Evolutionary conservation across 1,140 invertebrate genomes (phyloP).

Genomic region (Pomacea maculata): DNA sequence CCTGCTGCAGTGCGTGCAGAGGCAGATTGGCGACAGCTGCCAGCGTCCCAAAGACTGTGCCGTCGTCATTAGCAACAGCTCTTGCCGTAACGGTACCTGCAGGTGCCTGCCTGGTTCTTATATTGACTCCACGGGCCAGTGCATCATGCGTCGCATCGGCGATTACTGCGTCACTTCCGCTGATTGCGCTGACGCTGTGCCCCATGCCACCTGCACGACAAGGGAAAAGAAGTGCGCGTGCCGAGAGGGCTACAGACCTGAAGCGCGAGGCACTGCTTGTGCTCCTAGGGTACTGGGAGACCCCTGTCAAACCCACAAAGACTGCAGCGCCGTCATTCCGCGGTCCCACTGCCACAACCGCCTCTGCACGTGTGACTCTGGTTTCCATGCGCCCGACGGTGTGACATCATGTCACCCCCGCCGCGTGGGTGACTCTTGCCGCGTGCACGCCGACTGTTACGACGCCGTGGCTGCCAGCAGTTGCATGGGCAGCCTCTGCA

Average conservation of each 20-base stretch:
- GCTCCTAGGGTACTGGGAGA: conserved; percentile 2
- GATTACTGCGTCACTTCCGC: conserved; percentile 22
- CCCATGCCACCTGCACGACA: conserved; percentile 25
- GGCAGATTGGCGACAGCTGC: conserved; percentile 20
- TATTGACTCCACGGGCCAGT: background rate
- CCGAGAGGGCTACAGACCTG: conserved; percentile 16
- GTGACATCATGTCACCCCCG: background rate
- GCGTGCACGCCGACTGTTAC: conserved; percentile 1
- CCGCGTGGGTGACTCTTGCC: conserved; percentile 22
- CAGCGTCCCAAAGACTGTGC: conserved; percentile 31
- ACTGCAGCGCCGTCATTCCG: conserved; percentile 27
- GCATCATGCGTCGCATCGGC: conserved; percentile 15
- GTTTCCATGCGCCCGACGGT: background rate
- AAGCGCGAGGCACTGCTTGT: conserved; percentile 1
- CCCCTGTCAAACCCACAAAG: conserved; percentile 26
- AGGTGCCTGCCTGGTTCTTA: conserved; percentile 18
- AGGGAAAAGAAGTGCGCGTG: conserved; percentile 23
- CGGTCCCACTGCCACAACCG: background rate
- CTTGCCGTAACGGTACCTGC: conserved; percentile 23
- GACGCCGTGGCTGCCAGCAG: background rate
- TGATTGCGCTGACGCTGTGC: conserved; percentile 29
- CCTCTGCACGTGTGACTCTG: conserved; percentile 1
- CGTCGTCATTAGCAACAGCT: conserved; percentile 21
- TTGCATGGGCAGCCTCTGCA: conserved; percentile 11
- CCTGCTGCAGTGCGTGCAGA: background rate